Evolutionary conservation across 2,797 vertebrate species (phyloP), one percentile per base, ranked within the genome.

Genomic region (Caiman crocodilus): DNA sequence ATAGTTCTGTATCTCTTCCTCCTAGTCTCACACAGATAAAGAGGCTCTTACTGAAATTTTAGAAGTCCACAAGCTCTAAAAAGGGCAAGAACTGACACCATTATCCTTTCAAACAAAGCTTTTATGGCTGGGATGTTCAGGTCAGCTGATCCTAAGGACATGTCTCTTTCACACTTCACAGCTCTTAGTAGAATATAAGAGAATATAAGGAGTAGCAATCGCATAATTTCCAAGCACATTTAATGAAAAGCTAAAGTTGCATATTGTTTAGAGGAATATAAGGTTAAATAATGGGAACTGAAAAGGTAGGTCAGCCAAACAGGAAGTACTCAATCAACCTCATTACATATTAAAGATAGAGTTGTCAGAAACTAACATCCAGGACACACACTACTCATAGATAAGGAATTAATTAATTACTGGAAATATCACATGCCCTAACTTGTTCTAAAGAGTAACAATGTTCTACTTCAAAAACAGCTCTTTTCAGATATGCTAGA

Each of bases 121-220:
- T 96, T 93, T 88, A 60, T 84, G 77, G 95, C 93, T 94, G 88
- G 96, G 25, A 81, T 88, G 82, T 92, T 97, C 90, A 95, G 93
- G 96, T 91, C 89, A 95, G 69, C 65, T 92, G 83, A 96, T 96
- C 84, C 28, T 93, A 94, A 95, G 94, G 78, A 88, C 76, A 93
- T 16, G 79, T 79, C 79, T 95, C 94, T 97, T 95, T 61, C 82
- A 85, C 93, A 80, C 80, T 91, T 95, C 69, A 79, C 32, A 79
- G 61, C 69, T 93, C 87, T 92, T 95, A 95, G 76, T 69, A n/a
- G n/a, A n/a, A n/a, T n/a, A n/a, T n/a, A n/a, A n/a, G n/a, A n/a
- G n/a, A n/a, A n/a, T n/a, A n/a, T n/a, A 56, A 79, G 90, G 81
- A 42, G 79, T 60, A 88, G 85, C 76, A 26, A 92, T 28, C 30